A percentile compares a stretch with the other conserved stretches of the same genome.
These are phyloP conservation scores for Scolopax bukidnonensis DNA, from an alignment of 2,797 vertebrate genomes.

Conservation along the genomic window DNA sequence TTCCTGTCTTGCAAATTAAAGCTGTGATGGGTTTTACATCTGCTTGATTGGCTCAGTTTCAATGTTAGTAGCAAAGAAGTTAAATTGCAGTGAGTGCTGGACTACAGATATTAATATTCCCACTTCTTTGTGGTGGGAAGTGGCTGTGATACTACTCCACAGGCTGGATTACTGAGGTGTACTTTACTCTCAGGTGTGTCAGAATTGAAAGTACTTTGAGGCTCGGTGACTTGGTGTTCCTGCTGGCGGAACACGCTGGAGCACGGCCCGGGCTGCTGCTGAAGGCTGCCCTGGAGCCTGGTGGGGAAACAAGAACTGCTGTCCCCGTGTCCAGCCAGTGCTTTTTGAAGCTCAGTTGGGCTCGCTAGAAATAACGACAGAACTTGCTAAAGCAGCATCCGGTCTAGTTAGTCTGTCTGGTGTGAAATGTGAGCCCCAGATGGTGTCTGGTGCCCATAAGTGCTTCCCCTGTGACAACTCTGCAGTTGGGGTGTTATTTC, in stretches of 20 bases:
- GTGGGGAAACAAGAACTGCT: neutral
- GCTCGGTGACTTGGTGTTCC: neutral
- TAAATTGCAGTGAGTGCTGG: neutral
- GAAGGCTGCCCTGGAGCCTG: neutral
- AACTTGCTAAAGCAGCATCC: neutral
- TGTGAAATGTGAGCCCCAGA: neutral
- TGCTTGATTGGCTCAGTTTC: neutral
- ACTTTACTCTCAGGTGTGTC: neutral
- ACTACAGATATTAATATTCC: neutral
- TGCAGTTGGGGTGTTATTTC: neutral
- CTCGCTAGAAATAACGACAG: neutral
- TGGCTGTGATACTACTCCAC: neutral
- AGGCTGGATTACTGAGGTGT: neutral
- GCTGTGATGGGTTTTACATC: neutral
- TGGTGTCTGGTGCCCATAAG: neutral
- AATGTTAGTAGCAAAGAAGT: neutral
- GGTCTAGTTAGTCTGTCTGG: rapidly evolving
- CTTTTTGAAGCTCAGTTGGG: neutral
- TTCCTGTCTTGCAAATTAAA: neutral
- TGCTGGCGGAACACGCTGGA: neutral
- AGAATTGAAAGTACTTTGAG: neutral
- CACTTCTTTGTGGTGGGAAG: neutral
- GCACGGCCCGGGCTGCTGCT: neutral
- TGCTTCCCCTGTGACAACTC: neutral
- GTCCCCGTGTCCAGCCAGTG: neutral